phyloP scores from a whole-genome alignment of 2,797 vertebrate species.

The Yasuhikotakia modesta region DNA sequence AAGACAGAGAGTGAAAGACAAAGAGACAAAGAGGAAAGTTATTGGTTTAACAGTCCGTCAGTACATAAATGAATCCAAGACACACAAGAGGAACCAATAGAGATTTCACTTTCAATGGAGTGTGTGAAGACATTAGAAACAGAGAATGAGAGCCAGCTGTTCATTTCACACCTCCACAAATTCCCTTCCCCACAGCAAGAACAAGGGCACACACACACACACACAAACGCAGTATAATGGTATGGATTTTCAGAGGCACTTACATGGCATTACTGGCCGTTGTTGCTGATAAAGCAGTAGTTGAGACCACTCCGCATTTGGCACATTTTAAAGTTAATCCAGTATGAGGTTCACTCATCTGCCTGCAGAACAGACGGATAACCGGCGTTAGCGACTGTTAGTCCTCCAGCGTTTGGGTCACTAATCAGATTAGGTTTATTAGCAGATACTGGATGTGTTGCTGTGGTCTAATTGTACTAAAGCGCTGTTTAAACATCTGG shows the following conservation, averaged over 20 bases:
- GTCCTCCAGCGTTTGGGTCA: no score
- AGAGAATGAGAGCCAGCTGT: conserved; percentile 40
- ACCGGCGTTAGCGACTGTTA: background rate
- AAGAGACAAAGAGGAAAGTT: background rate
- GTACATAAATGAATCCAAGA: conserved; percentile 12
- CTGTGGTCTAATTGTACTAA: no score
- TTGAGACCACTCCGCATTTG: conserved; percentile 99
- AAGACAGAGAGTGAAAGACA: no score
- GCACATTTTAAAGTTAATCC: conserved; percentile 99
- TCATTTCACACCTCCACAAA: conserved; percentile 48
- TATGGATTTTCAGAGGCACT: conserved; percentile 81
- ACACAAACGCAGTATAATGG: conserved; percentile 59
- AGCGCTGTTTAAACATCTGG: no score
- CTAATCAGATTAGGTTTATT: background rate
- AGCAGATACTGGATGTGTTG: background rate
- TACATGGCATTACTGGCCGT: conserved; percentile 99
- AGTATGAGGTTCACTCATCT: conserved; percentile 99
- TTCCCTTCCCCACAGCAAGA: conserved; percentile 25
- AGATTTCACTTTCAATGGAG: background rate
- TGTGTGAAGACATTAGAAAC: conserved; percentile 9
- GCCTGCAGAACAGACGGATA: conserved; percentile 88
- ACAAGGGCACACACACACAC: conserved; percentile 2
- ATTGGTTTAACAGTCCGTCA: conserved; percentile 1
- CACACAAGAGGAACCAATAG: background rate
- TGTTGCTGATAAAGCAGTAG: conserved; percentile 99